phyloP scores from a whole-genome alignment of 2,113 vertebrate species.

The Oryzias woworae region DNA sequence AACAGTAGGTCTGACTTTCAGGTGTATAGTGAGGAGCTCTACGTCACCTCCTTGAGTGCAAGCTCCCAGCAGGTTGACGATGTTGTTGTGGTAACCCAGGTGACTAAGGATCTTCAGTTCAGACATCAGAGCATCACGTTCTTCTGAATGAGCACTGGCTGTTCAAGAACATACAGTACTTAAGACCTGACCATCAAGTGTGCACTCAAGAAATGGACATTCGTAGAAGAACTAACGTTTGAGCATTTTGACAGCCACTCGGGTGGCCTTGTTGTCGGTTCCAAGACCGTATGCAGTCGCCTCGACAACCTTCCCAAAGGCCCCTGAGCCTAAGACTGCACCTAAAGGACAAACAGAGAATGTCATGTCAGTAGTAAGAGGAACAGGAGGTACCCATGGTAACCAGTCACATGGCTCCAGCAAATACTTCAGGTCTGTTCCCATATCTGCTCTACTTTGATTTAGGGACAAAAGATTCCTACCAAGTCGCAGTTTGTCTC shows the following conservation, averaged over 20 bases:
- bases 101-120: conserved; percentile 98
- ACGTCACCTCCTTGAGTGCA: conserved; percentile 89
- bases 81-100: conserved; percentile 92
- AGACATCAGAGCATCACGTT: conserved; percentile 95
- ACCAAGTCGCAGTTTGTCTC: conserved; percentile 93
- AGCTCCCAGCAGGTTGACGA: conserved; percentile 94
- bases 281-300: conserved; percentile 91
- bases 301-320: conserved; percentile 95
- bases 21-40: neutral
- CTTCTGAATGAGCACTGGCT: conserved; percentile 90
- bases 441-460: too few species aligned
- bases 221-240: conserved; percentile 82
- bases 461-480: neutral
- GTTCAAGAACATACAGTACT: neutral
- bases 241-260: conserved; percentile 98
- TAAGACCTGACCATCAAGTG: neutral
- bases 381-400: neutral
- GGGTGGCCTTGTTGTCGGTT: conserved; percentile 80
- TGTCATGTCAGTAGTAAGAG: neutral
- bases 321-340: conserved; percentile 91
- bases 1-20: neutral
- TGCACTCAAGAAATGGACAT: neutral
- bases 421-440: too few species aligned
- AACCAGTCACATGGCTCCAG: too few species aligned
- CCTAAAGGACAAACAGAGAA: conserved; percentile 67